Percentiles rank a stretch among this genome's conserved stretches.
Evolutionary conservation across 2,113 vertebrate species (phyloP).

Genomic region (Ictalurus punctatus): DNA sequence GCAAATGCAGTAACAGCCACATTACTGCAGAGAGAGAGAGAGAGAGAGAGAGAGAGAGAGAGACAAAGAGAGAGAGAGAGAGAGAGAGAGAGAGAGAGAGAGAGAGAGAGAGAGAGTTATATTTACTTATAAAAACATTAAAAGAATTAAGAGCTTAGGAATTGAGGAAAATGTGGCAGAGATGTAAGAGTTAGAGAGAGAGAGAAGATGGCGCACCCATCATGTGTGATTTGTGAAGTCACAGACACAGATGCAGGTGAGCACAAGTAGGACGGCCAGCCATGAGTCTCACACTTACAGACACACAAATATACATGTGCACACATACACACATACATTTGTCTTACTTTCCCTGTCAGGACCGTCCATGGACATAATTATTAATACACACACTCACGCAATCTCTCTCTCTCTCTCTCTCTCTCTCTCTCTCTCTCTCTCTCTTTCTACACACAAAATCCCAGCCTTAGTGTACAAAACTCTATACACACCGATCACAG

Average conservation of each 20-base stretch:
- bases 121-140: neutral
- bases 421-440: neutral
- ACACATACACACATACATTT: neutral
- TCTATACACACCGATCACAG: neutral
- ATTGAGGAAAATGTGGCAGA: conserved; percentile 21
- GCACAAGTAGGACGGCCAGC: conserved; percentile 57
- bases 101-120: neutral
- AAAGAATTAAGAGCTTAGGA: neutral
- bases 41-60: neutral
- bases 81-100: conserved; percentile 7
- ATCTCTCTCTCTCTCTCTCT: neutral
- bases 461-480: conserved; percentile 34
- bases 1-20: neutral
- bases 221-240: conserved; percentile 51
- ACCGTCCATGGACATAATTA: neutral
- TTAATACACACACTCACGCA: neutral
- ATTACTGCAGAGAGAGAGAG: conserved; percentile 8
- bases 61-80: neutral
- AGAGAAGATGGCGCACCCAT: conserved; percentile 31
- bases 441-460: neutral
- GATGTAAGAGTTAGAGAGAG: conserved; percentile 21
- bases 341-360: neutral
- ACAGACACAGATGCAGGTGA: conserved; percentile 65
- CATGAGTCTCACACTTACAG: conserved; percentile 43
- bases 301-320: neutral